A percentile compares a stretch with the other conserved stretches of the same genome.
Conservation (phyloP, 2,113 vertebrate species). For the Aepyceros melampus region DNA sequence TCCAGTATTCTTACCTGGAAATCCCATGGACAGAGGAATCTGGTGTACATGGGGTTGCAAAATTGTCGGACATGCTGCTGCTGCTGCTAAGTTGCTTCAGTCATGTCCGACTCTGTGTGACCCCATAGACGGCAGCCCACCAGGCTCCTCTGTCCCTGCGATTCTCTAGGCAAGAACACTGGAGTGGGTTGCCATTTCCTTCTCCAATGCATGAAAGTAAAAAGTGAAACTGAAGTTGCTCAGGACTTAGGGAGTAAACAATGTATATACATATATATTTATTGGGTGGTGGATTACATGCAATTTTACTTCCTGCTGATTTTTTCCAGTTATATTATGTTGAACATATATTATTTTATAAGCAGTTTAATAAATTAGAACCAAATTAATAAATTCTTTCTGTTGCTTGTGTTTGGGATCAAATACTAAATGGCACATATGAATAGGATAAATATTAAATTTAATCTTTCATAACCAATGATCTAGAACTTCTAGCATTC, state of each 20-base stretch:
- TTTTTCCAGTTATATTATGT: not conserved
- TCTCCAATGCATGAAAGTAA: not conserved
- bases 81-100: not conserved
- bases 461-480: not conserved
- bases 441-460: not conserved
- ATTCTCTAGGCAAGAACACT: not conserved
- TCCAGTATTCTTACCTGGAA: not conserved
- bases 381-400: not conserved
- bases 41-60: not conserved
- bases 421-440: not conserved
- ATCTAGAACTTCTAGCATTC: not conserved
- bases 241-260: not conserved
- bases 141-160: not conserved
- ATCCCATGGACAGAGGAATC: not conserved
- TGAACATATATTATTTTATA: not conserved
- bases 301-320: not conserved
- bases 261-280: not conserved
- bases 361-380: not conserved
- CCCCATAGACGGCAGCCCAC: rapidly evolving
- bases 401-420: not conserved
- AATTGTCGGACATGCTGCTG: not conserved
- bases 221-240: not conserved
- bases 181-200: not conserved
- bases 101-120: rapidly evolving
- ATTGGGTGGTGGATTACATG: not conserved